phyloP scores from a whole-genome alignment of 2,113 vertebrate genomes.

The Ptilonorhynchus violaceus region DNA sequence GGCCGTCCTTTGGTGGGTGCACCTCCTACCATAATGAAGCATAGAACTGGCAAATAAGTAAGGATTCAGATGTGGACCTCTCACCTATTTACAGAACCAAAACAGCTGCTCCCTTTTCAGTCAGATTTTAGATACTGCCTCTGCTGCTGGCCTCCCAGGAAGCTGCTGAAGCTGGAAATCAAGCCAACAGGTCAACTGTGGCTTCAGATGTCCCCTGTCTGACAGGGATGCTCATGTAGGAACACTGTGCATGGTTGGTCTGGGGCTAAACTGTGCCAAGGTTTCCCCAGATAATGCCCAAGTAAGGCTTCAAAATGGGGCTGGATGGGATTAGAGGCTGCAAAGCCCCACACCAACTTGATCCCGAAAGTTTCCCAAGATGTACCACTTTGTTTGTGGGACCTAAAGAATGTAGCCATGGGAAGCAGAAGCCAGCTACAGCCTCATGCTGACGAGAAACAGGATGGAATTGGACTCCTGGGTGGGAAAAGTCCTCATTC shows the following conservation, averaged over 20 bases:
- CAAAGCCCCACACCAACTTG: accelerated
- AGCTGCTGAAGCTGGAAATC: background rate
- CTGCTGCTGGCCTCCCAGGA: background rate
- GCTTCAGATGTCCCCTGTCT: background rate
- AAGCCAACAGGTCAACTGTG: background rate
- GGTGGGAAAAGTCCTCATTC: background rate
- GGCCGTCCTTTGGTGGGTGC: background rate
- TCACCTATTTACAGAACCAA: background rate
- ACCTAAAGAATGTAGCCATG: background rate
- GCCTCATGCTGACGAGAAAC: background rate
- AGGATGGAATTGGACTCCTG: background rate
- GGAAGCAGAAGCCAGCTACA: background rate
- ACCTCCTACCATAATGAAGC: background rate
- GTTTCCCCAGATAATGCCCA: background rate
- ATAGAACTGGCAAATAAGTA: background rate
- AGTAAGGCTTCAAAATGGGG: background rate
- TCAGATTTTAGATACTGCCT: background rate
- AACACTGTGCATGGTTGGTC: background rate
- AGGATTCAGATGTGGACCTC: background rate
- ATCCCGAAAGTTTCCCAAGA: background rate
- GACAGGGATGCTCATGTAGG: background rate
- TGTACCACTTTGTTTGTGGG: accelerated
- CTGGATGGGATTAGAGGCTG: background rate
- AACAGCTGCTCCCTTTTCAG: background rate
- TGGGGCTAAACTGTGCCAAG: accelerated